These are phyloP conservation scores for Papilio helenus DNA, from an alignment of 1,140 invertebrate genomes.

Conservation along the genomic window DNA sequence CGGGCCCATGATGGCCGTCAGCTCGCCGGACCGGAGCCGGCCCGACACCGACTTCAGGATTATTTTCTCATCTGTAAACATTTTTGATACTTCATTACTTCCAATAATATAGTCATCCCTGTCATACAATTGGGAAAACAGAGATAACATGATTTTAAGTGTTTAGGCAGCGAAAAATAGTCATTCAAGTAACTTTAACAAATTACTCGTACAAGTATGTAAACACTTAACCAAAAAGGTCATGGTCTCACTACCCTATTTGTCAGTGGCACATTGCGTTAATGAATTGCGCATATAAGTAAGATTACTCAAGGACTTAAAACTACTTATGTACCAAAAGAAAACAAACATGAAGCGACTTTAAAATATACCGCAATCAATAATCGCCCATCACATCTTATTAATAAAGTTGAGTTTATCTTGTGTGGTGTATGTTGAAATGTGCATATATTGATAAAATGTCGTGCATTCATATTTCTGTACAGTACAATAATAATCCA, in stretches of 20 bases:
- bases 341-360: not conserved
- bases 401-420: not conserved
- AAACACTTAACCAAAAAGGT: not conserved
- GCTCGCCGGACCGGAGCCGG: slow-evolving; percentile 90
- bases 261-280: not conserved
- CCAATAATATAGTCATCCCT: not conserved
- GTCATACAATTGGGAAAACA: not conserved
- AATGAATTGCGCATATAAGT: not conserved
- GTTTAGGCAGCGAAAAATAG: not conserved
- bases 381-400: not conserved
- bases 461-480: not conserved
- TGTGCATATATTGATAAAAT: not conserved
- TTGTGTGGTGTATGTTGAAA: not conserved
- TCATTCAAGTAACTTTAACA: not conserved
- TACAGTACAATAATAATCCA: not conserved
- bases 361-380: not conserved
- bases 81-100: not conserved
- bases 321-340: not conserved
- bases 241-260: not conserved
- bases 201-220: not conserved
- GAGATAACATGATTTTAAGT: not conserved
- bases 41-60: slow-evolving; percentile 94
- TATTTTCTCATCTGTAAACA: slow-evolving; percentile 87
- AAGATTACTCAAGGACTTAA: not conserved
- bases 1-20: slow-evolving; percentile 97